phyloP scores from a whole-genome alignment of 2,797 vertebrate genomes.

The Philypnodon macrostomus region DNA sequence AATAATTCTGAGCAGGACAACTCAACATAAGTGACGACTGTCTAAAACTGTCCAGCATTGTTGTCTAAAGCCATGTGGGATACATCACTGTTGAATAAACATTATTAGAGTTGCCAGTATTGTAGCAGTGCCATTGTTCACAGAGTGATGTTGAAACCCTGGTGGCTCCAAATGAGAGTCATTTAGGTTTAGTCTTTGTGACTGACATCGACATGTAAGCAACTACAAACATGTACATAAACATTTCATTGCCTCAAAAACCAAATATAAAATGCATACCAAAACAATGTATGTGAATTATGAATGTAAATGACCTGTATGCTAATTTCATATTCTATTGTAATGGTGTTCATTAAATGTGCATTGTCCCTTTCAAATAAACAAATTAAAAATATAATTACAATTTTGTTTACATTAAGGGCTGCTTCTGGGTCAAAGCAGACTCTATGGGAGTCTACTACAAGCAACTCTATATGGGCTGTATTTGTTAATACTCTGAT shows the following conservation, averaged over 20 bases:
- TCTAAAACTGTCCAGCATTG: constrained; percentile 13
- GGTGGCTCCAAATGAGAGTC: constrained; percentile 35
- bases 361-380: no score
- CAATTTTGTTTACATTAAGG: constrained; percentile 56
- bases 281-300: constrained; percentile 45
- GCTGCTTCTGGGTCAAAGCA: constrained; percentile 26
- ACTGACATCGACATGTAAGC: constrained; percentile 47
- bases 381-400: no score
- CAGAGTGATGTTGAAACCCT: constrained; percentile 30
- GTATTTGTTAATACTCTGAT: background rate
- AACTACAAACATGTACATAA: constrained; percentile 44
- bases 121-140: constrained; percentile 36
- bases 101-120: constrained; percentile 18
- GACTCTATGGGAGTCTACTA: constrained; percentile 16
- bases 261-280: constrained; percentile 19
- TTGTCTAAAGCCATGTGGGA: constrained; percentile 12
- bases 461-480: constrained; percentile 17
- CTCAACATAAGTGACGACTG: background rate
- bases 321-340: no score
- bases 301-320: no score
- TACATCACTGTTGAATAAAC: constrained; percentile 47
- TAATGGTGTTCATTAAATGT: no score
- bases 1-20: constrained; percentile 9
- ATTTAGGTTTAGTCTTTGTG: constrained; percentile 46
- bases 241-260: constrained; percentile 17